Evolutionary conservation across 2,797 vertebrate species (phyloP), one percentile per base, ranked within the genome.

Genomic region (Anas acuta): DNA sequence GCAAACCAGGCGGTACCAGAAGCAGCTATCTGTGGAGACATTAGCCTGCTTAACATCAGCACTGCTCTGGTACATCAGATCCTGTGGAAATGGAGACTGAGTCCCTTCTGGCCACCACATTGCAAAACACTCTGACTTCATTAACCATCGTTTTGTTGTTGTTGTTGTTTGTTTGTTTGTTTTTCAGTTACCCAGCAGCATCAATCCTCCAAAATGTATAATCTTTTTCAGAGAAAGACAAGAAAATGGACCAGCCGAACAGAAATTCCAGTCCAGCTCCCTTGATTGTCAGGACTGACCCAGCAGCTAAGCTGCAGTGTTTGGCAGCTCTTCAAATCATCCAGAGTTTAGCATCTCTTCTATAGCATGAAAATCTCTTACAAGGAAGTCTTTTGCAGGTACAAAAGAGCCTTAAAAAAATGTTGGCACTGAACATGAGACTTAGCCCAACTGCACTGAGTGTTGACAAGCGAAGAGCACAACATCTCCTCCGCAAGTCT

Each of bases 391-490:
- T 19, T 72, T 56, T 64, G 23, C 26, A 12, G 21, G 6, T 17
- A 74, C 41, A 70, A 53, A 32, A 30, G 21, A 91, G 54, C 37
- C 10, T 18, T 51, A 41, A 73, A 58, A 58, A 73, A 89, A 45
- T 0, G 1, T 8, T 58, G 33, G 4, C 41, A 89, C 12, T 26
- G 57, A 67, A 45, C 20, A 45, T 21, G 21, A 83, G 13, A 32
- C 28, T 0, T 1, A 76, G 25, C 6, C 84, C 9, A 77, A 7
- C 11, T 60, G 26, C n/a, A 56, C 33, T 15, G 5, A 0, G 0
- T 14, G 25, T 15, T 35, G 70, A 41, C 0, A 2, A 16, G 43
- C 91, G 43, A 94, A 23, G 49, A 58, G 25, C 23, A 72, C 32
- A 49, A 72, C 32, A 49, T 4, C 47, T 49, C 47, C 47, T 49